Conservation (phyloP, 2,888 invertebrate species). For the Acleris laterana region DNA sequence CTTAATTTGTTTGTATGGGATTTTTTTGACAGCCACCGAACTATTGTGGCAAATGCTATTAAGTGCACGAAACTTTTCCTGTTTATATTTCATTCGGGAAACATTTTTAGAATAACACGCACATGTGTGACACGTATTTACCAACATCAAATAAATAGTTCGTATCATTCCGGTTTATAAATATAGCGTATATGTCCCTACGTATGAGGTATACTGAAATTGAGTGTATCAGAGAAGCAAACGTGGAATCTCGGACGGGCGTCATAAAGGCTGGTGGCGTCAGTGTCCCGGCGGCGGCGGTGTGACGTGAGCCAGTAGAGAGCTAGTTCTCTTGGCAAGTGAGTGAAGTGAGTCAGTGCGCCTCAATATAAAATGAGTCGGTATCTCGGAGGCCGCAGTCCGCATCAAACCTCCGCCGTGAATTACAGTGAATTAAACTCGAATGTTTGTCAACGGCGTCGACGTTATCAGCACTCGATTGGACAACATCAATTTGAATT, state of each 20-base stretch:
- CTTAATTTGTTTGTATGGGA: too few species aligned
- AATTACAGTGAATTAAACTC: slow-evolving; percentile 41
- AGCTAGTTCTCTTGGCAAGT: slow-evolving; percentile 30
- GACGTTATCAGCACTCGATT: slow-evolving; percentile 66
- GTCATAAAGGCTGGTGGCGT: slow-evolving; percentile 31
- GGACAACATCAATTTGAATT: slow-evolving; percentile 65
- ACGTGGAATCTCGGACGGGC: slow-evolving; percentile 25
- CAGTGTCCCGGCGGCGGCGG: slow-evolving; percentile 23
- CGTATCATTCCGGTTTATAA: slow-evolving; percentile 5
- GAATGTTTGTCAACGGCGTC: slow-evolving; percentile 75
- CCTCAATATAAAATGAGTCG: slow-evolving; percentile 67
- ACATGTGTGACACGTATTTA: slow-evolving; percentile 8
- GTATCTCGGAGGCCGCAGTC: slow-evolving; percentile 61
- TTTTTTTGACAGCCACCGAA: too few species aligned
- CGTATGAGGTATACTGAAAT: neutral
- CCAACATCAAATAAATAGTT: slow-evolving; percentile 5
- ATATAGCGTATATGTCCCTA: neutral
- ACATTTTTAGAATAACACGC: neutral
- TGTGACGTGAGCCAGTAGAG: slow-evolving; percentile 33
- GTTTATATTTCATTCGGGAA: slow-evolving; percentile 8
- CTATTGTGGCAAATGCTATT: neutral
- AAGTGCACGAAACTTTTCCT: too few species aligned
- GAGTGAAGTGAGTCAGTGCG: slow-evolving; percentile 17
- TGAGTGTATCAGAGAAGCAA: slow-evolving; percentile 1
- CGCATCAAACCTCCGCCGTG: slow-evolving; percentile 48